A percentile compares a stretch with the other conserved stretches of the same genome.
Evolutionary conservation across 1,140 invertebrate species (phyloP).

Genomic region (Drosophila pseudoananassae): DNA sequence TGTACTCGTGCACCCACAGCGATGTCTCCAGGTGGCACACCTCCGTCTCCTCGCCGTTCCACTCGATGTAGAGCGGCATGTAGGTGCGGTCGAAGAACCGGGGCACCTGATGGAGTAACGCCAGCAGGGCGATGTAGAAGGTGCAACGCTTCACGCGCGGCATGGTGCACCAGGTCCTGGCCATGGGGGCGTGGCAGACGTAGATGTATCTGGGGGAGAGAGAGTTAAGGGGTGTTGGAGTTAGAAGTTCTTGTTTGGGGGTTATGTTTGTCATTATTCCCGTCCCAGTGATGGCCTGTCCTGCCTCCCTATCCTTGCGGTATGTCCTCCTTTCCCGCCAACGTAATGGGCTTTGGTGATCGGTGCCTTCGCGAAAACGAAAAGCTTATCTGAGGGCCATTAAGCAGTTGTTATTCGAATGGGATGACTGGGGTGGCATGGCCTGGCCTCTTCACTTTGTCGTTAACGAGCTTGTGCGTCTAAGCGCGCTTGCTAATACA

Average conservation of each 20-base stretch:
- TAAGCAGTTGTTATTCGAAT: background rate
- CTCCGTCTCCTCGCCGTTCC: slow-evolving; percentile 87
- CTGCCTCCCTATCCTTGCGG: too few relatives aligned
- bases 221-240: too few relatives aligned
- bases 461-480: slow-evolving; percentile 8
- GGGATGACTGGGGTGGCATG: background rate
- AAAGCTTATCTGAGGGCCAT: background rate
- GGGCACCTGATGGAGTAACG: slow-evolving; percentile 91
- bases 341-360: background rate
- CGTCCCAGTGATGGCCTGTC: too few relatives aligned
- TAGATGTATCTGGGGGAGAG: slow-evolving; percentile 89
- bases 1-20: slow-evolving; percentile 87
- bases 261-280: too few relatives aligned
- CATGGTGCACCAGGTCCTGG: slow-evolving; percentile 94
- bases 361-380: background rate
- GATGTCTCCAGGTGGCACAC: slow-evolving; percentile 87
- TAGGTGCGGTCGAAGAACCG: slow-evolving; percentile 89
- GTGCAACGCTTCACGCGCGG: slow-evolving; percentile 91
- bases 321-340: background rate
- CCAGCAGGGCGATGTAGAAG: slow-evolving; percentile 89
- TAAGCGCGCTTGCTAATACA: slow-evolving; percentile 55
- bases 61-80: slow-evolving; percentile 85
- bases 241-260: too few relatives aligned
- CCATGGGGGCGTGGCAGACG: slow-evolving; percentile 94
- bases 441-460: background rate